A percentile compares a stretch with the other conserved stretches of the same genome.
These are phyloP conservation scores for Electrona antarctica DNA, from an alignment of 2,113 vertebrate genomes.

Conservation along the genomic window DNA sequence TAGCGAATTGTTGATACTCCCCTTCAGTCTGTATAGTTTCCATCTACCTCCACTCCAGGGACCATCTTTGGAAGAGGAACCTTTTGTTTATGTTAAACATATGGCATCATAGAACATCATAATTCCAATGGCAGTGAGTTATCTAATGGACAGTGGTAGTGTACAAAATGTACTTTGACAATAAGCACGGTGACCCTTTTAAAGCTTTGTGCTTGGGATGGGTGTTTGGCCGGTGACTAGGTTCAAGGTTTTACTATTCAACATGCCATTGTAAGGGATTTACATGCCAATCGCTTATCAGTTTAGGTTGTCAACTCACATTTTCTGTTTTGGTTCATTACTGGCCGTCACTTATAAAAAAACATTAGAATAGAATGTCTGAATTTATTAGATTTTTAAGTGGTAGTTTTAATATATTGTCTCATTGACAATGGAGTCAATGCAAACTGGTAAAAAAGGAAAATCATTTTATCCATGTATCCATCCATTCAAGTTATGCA, in stretches of 20 bases:
- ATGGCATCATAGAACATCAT: slow-evolving; percentile 16
- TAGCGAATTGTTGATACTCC: background rate
- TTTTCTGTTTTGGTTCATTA: slow-evolving; percentile 3
- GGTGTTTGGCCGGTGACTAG: slow-evolving; percentile 4
- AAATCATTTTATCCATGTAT: slow-evolving; percentile 6
- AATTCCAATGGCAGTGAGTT: slow-evolving; percentile 33
- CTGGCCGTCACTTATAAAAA: slow-evolving; percentile 17
- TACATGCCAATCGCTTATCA: background rate
- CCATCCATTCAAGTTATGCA: slow-evolving; percentile 27
- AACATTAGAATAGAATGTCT: slow-evolving; percentile 14
- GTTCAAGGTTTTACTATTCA: slow-evolving; percentile 2
- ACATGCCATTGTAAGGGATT: slow-evolving; percentile 17
- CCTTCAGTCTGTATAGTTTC: slow-evolving; percentile 16
- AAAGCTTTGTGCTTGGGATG: background rate
- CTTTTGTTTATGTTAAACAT: slow-evolving; percentile 40
- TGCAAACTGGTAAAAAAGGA: slow-evolving; percentile 7
- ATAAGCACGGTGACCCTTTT: slow-evolving; percentile 8
- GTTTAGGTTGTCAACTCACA: background rate
- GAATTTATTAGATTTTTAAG: slow-evolving; percentile 26
- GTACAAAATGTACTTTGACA: slow-evolving; percentile 9
- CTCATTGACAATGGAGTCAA: slow-evolving; percentile 11
- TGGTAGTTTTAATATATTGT: slow-evolving; percentile 38
- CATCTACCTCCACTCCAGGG: slow-evolving; percentile 60
- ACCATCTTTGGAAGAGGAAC: slow-evolving; percentile 27
- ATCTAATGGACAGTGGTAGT: slow-evolving; percentile 6